These are phyloP conservation scores for Lucinisca nassula DNA, from an alignment of 2,888 invertebrate species.

Conservation along the genomic window DNA sequence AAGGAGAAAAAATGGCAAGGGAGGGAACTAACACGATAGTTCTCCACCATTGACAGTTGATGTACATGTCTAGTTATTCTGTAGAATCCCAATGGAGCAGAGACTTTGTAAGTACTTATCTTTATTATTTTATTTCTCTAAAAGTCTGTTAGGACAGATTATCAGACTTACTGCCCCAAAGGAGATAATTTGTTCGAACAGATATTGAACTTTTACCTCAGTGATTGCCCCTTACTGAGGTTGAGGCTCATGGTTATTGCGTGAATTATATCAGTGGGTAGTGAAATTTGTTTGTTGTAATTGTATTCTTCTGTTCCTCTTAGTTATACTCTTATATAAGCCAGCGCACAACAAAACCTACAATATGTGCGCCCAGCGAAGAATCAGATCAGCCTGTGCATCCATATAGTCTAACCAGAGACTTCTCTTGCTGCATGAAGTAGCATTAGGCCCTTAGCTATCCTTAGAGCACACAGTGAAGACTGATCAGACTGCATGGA, in stretches of 20 bases:
- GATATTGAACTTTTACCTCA: slow-evolving; percentile 9
- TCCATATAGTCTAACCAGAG: too few species aligned
- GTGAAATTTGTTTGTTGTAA: slow-evolving; percentile 9
- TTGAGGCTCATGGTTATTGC: background rate
- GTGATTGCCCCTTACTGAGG: slow-evolving; percentile 28
- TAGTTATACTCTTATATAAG: too few species aligned
- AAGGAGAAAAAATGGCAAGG: too few species aligned
- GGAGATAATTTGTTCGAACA: background rate
- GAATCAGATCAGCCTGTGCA: too few species aligned
- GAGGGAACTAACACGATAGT: too few species aligned
- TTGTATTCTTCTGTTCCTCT: background rate
- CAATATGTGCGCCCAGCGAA: too few species aligned
- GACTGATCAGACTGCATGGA: too few species aligned
- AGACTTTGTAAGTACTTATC: background rate
- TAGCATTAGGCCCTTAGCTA: too few species aligned
- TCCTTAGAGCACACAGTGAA: too few species aligned
- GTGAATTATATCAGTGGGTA: slow-evolving; percentile 16
- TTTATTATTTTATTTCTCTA: background rate
- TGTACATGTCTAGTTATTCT: background rate
- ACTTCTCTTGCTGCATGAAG: too few species aligned
- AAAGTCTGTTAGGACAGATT: background rate
- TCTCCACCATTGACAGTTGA: too few species aligned
- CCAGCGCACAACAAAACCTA: too few species aligned
- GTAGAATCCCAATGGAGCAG: background rate
- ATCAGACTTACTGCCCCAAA: background rate